These are phyloP conservation scores for Noctuana brunneofusca DNA, from an alignment of 2,888 invertebrate species.

Conservation along the genomic window DNA sequence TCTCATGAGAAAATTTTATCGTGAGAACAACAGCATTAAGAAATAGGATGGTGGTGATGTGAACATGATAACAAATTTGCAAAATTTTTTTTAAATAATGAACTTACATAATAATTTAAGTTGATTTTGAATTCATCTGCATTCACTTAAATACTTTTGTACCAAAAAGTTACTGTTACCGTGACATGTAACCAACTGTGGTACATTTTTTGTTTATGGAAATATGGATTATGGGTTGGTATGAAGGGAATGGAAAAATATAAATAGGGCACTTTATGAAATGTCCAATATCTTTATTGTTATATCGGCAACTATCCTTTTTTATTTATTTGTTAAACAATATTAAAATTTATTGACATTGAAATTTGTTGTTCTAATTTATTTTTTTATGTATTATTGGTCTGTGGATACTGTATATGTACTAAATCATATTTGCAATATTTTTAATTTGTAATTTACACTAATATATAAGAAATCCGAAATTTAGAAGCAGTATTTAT, in stretches of 20 bases:
- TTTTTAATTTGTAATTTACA: not conserved
- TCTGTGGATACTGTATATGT: not conserved
- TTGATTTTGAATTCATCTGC: no score
- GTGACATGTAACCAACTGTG: no score
- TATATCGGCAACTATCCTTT: not conserved
- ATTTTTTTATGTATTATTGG: not conserved
- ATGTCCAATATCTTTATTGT: not conserved
- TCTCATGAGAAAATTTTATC: not conserved
- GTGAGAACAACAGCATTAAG: not conserved
- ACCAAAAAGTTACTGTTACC: no score
- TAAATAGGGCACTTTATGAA: no score
- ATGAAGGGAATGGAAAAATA: no score
- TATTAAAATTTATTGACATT: not conserved
- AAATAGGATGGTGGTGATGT: not conserved
- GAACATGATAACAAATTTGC: not conserved
- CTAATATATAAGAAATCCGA: conserved; percentile 6
- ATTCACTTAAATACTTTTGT: no score
- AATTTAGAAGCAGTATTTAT: conserved; percentile 9
- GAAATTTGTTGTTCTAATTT: not conserved
- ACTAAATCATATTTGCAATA: not conserved
- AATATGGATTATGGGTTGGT: no score
- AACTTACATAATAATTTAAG: no score
- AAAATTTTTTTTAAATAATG: no score
- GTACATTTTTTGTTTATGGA: no score
- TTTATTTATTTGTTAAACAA: not conserved